Conservation (phyloP, 2,888 invertebrate genomes). For the Molorchus minor region DNA sequence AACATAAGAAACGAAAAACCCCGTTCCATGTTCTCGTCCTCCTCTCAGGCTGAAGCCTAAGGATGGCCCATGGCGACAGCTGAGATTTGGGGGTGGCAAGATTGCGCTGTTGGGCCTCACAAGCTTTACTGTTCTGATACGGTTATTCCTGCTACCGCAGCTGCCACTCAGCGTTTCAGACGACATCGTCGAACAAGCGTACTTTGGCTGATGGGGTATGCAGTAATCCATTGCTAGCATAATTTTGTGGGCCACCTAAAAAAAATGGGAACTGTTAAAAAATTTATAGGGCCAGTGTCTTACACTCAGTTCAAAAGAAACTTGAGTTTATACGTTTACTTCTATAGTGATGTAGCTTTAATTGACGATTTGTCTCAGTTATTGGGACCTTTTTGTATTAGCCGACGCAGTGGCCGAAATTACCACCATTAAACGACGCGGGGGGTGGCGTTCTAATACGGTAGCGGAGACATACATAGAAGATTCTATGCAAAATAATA, state of each 20-base stretch:
- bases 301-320: no score
- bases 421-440: no score
- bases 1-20: slow-evolving; percentile 90
- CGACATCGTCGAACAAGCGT: slow-evolving; percentile 57
- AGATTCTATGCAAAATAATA: no score
- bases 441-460: no score
- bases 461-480: no score
- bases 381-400: no score
- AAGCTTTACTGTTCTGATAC: slow-evolving; percentile 69
- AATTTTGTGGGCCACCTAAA: slow-evolving; percentile 13
- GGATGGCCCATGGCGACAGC: slow-evolving; percentile 70
- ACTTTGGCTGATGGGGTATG: slow-evolving; percentile 49
- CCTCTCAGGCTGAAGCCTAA: slow-evolving; percentile 87
- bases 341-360: no score
- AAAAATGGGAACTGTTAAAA: slow-evolving; percentile 9
- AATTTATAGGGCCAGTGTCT: no score
- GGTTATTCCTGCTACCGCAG: slow-evolving; percentile 65
- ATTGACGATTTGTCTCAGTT: no score
- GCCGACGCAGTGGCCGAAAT: no score
- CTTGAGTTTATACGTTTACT: no score
- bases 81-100: slow-evolving; percentile 60
- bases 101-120: slow-evolving; percentile 63
- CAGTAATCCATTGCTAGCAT: slow-evolving; percentile 35
- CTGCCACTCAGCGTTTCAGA: slow-evolving; percentile 62
- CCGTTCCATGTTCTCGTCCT: slow-evolving; percentile 90